These are phyloP conservation scores for Anoplius nigerrimus DNA, from an alignment of 2,888 invertebrate genomes.

Conservation along the genomic window DNA sequence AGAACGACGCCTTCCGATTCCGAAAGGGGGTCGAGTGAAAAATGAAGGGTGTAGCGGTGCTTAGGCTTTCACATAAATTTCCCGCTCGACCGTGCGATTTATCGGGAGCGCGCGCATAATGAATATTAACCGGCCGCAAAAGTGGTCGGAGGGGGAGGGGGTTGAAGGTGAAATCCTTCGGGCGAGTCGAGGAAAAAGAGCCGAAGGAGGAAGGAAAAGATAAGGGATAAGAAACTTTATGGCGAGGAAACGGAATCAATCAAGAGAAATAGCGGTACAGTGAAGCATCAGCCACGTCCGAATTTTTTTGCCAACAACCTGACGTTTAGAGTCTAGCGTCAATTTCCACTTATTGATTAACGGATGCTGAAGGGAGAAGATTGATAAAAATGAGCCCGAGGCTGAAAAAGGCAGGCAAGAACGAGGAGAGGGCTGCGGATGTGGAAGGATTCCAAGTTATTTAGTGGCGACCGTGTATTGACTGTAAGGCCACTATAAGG, in stretches of 20 bases:
- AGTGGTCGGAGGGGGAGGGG: conserved; percentile 21
- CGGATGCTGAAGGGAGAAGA: too few relatives aligned
- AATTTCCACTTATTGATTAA: too few relatives aligned
- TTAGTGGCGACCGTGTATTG: conserved; percentile 52
- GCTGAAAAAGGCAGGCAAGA: conserved; percentile 17
- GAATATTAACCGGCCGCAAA: conserved; percentile 58
- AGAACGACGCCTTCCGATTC: conserved; percentile 35
- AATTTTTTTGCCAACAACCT: too few relatives aligned
- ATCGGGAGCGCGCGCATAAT: conserved; percentile 60
- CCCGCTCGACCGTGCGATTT: conserved; percentile 66
- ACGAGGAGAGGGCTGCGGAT: conserved; percentile 14
- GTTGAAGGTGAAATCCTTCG: conserved; percentile 1
- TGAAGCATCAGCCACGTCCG: too few relatives aligned
- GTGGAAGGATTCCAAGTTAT: conserved; percentile 20
- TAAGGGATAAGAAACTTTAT: conserved; percentile 20
- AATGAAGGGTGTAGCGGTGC: conserved; percentile 58
- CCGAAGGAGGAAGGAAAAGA: conserved; percentile 10
- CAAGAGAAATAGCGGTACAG: too few relatives aligned
- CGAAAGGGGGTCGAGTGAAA: conserved; percentile 46
- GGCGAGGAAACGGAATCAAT: too few relatives aligned
- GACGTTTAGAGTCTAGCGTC: too few relatives aligned
- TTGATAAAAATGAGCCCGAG: conserved; percentile 1
- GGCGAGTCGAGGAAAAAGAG: background rate
- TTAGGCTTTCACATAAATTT: conserved; percentile 66
- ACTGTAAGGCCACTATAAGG: conserved; percentile 49